Conservation (phyloP, 2,113 vertebrate genomes). For the Acanthochromis polyacanthus region DNA sequence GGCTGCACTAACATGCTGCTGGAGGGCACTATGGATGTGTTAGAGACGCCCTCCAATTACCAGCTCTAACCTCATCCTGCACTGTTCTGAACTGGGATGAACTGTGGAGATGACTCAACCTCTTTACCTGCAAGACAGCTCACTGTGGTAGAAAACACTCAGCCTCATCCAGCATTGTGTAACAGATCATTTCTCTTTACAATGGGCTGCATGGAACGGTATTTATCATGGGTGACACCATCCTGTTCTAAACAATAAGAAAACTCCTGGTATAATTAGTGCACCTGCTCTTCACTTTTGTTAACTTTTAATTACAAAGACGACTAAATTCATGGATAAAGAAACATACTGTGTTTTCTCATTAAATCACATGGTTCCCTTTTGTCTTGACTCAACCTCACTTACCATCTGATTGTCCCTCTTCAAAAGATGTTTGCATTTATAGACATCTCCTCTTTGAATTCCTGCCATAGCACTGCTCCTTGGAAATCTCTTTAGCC, state of each 20-base stretch:
- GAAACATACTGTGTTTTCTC: not conserved
- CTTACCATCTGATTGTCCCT: slow-evolving; percentile 26
- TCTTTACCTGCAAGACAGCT: slow-evolving; percentile 23
- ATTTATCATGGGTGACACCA: slow-evolving; percentile 15
- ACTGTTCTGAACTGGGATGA: not conserved
- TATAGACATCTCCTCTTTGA: slow-evolving; percentile 42
- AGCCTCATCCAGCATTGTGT: not conserved
- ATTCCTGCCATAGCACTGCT: slow-evolving; percentile 48
- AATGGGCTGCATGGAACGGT: not conserved
- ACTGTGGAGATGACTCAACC: not conserved
- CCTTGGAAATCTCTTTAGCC: slow-evolving; percentile 66
- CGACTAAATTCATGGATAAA: not conserved
- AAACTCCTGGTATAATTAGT: slow-evolving; percentile 9
- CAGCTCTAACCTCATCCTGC: not conserved
- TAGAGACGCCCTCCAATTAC: not conserved
- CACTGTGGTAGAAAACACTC: not conserved
- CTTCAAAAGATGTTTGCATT: slow-evolving; percentile 46
- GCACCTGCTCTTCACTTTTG: not conserved
- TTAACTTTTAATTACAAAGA: slow-evolving; percentile 20
- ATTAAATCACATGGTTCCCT: slow-evolving; percentile 9
- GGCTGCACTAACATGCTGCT: not conserved
- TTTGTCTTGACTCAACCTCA: slow-evolving; percentile 19
- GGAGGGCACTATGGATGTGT: not conserved
- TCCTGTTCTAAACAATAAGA: not conserved
- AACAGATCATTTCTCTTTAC: slow-evolving; percentile 8